Percentiles rank a stretch among this genome's conserved stretches.
phyloP scores from a whole-genome alignment of 2,888 invertebrate species.

The Ariolimax columbianus region DNA sequence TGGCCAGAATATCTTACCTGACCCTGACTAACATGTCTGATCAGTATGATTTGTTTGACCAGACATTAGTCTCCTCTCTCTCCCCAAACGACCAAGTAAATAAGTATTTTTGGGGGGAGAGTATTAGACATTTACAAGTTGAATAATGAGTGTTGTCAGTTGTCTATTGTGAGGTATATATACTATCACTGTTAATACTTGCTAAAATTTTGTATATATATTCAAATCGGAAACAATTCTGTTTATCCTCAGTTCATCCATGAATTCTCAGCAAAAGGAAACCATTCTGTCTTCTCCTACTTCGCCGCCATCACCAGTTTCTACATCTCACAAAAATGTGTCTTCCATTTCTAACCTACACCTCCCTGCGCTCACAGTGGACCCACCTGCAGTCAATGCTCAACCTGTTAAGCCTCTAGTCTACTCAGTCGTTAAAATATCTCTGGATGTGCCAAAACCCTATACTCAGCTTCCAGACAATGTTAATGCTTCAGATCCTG shows the following conservation, averaged over 20 bases:
- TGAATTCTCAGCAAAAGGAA: not conserved
- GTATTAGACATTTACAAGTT: too few relatives aligned
- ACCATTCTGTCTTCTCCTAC: not conserved
- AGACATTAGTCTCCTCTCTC: too few relatives aligned
- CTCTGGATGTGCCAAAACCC: conserved; percentile 48
- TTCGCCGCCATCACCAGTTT: conserved; percentile 28
- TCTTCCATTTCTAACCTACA: not conserved
- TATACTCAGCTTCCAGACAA: conserved; percentile 60
- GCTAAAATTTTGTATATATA: too few relatives aligned
- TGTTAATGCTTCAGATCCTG: conserved; percentile 61
- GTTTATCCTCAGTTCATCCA: not conserved
- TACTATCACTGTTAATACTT: too few relatives aligned
- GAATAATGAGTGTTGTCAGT: too few relatives aligned
- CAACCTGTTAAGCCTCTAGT: conserved; percentile 43
- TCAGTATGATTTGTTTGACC: too few relatives aligned
- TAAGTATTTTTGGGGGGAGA: too few relatives aligned
- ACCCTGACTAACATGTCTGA: too few relatives aligned
- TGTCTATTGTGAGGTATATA: too few relatives aligned
- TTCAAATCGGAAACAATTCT: too few relatives aligned
- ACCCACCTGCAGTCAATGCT: conserved; percentile 56
- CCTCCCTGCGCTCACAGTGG: conserved; percentile 46
- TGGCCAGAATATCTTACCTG: too few relatives aligned
- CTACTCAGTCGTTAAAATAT: conserved; percentile 48
- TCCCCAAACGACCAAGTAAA: too few relatives aligned
- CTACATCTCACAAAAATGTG: not conserved